These are phyloP conservation scores for Morus bassanus DNA, from an alignment of 2,797 vertebrate species.

Conservation along the genomic window DNA sequence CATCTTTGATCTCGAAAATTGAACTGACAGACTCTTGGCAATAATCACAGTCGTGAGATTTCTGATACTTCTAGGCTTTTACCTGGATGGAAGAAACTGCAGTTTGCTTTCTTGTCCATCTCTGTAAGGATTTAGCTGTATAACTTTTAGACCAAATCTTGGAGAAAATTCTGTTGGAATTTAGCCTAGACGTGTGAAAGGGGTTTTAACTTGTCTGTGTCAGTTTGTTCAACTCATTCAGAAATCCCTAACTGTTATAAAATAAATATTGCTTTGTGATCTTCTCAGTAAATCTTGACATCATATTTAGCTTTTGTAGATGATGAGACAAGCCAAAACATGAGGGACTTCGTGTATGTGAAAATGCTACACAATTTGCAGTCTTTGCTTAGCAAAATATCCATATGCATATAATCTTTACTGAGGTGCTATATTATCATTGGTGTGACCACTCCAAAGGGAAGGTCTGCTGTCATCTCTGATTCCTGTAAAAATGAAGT, in stretches of 20 bases:
- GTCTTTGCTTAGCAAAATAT: not conserved
- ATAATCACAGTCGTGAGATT: not conserved
- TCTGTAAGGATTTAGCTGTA: not conserved
- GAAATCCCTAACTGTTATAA: not conserved
- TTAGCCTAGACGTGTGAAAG: not conserved
- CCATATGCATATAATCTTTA: not conserved
- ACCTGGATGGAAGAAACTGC: not conserved
- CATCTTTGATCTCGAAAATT: not conserved
- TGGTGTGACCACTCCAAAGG: not conserved
- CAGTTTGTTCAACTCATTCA: not conserved
- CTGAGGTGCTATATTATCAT: not conserved
- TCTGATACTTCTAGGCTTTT: not conserved
- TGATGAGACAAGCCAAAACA: not conserved
- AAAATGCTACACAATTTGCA: not conserved
- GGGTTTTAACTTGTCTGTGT: not conserved
- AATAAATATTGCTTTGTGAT: constrained; percentile 20
- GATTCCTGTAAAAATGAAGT: not conserved
- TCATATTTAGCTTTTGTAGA: not conserved
- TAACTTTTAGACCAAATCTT: not conserved
- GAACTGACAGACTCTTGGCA: not conserved
- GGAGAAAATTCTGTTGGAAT: not conserved
- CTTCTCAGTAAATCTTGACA: constrained; percentile 12
- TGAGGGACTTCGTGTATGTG: not conserved
- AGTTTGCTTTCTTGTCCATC: not conserved
- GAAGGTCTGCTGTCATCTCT: not conserved